Conservation (phyloP, 2,888 invertebrate species). For the Atethmia centrago region DNA sequence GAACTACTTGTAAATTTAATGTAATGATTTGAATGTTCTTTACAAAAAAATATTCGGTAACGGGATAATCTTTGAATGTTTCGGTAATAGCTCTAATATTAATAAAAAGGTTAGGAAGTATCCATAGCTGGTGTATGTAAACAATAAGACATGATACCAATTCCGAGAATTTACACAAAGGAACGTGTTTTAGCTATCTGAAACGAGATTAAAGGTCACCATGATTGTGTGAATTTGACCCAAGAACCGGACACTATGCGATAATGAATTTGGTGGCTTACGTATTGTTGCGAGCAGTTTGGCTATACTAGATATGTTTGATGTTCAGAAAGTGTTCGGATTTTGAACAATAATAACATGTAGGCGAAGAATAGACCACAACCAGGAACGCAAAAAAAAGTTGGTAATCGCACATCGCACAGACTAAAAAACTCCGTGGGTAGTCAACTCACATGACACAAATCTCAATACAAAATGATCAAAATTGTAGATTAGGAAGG, state of each 20-base stretch:
- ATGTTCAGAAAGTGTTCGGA: neutral
- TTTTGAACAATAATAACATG: neutral
- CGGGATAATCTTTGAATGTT: slow-evolving; percentile 33
- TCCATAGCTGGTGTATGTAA: slow-evolving; percentile 70
- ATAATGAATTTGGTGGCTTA: slow-evolving; percentile 80
- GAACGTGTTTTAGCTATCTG: slow-evolving; percentile 84
- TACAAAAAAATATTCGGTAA: slow-evolving; percentile 3
- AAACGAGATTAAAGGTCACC: slow-evolving; percentile 86
- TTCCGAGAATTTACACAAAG: slow-evolving; percentile 86
- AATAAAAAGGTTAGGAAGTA: slow-evolving; percentile 64
- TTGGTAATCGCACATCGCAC: neutral
- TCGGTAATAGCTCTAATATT: slow-evolving; percentile 9
- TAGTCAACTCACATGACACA: neutral
- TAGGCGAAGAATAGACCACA: too few species aligned
- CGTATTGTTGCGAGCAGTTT: slow-evolving; percentile 16
- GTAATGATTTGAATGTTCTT: slow-evolving; percentile 1
- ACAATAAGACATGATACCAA: slow-evolving; percentile 77
- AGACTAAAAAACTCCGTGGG: neutral
- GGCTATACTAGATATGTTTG: neutral
- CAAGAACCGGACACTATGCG: slow-evolving; percentile 84
- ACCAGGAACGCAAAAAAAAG: neutral
- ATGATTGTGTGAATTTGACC: slow-evolving; percentile 88
- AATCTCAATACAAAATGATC: neutral
- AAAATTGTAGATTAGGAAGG: neutral
- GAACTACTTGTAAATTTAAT: slow-evolving; percentile 6